These are phyloP conservation scores for Trachelus tabidus DNA, from an alignment of 2,888 invertebrate genomes.

Conservation along the genomic window DNA sequence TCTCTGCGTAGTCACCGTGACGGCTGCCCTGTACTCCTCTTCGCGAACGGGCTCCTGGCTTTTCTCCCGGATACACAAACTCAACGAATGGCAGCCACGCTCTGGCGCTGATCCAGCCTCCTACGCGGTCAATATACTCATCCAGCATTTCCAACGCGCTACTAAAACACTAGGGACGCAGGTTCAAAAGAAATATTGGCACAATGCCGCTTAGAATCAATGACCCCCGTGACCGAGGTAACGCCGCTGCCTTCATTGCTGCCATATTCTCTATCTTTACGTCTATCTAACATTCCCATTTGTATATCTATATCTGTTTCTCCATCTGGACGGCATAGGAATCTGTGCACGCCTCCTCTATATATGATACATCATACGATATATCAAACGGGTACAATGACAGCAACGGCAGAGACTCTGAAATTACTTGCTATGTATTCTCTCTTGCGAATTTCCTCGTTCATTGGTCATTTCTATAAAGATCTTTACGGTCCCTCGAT, in stretches of 20 bases:
- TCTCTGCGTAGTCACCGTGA: background rate
- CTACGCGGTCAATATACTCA: slow-evolving; percentile 62
- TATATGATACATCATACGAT: background rate
- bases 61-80: background rate
- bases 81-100: slow-evolving; percentile 23
- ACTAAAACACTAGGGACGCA: slow-evolving; percentile 17
- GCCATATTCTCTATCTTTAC: background rate
- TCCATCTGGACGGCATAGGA: background rate
- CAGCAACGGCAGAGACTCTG: background rate
- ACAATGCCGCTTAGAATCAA: slow-evolving; percentile 57
- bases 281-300: background rate
- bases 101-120: slow-evolving; percentile 56
- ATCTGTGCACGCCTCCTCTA: background rate
- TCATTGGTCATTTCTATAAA: background rate
- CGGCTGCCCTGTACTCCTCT: background rate
- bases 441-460: background rate
- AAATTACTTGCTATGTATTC: background rate
- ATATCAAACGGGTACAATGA: background rate
- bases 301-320: background rate
- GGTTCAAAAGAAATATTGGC: slow-evolving; percentile 46
- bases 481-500: background rate
- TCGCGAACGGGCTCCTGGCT: background rate
- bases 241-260: background rate
- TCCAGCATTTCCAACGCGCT: slow-evolving; percentile 42
- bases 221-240: slow-evolving; percentile 38